Conservation (phyloP, 1,140 invertebrate genomes). For the Papilio helenus region DNA sequence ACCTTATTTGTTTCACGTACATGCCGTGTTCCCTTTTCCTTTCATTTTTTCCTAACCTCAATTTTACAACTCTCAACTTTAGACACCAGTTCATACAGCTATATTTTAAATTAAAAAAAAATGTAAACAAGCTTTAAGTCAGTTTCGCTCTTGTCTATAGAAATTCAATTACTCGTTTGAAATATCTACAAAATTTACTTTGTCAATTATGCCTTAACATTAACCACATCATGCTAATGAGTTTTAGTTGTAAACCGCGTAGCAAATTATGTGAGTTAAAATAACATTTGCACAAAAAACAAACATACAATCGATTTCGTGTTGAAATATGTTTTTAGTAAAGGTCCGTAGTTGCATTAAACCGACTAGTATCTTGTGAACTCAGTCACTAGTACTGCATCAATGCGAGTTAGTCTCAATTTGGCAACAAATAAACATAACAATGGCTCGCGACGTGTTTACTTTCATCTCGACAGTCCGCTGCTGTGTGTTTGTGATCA, state of each 20-base stretch:
- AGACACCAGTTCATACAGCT: not conserved
- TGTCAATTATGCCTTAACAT: not conserved
- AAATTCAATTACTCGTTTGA: not conserved
- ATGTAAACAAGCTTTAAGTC: not conserved
- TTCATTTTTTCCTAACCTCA: constrained; percentile 58
- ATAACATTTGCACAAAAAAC: not conserved
- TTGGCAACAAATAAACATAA: constrained; percentile 40
- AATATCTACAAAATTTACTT: not conserved
- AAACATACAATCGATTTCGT: too few relatives aligned
- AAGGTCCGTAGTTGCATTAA: not conserved
- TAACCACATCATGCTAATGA: not conserved
- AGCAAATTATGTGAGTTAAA: not conserved
- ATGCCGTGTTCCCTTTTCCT: constrained; percentile 50
- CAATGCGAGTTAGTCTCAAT: constrained; percentile 27
- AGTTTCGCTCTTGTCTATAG: not conserved
- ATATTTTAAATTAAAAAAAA: too few relatives aligned
- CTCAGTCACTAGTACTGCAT: not conserved
- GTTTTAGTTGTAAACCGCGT: not conserved
- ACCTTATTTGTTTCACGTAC: constrained; percentile 67
- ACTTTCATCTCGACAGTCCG: constrained; percentile 56
- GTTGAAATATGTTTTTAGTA: too few relatives aligned
- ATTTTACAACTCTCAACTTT: constrained; percentile 59
- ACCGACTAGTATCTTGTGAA: not conserved
- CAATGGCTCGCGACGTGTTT: constrained; percentile 45
- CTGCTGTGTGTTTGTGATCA: constrained; percentile 52